Conservation (phyloP, 2,113 vertebrate genomes). For the Odocoileus virginianus region DNA sequence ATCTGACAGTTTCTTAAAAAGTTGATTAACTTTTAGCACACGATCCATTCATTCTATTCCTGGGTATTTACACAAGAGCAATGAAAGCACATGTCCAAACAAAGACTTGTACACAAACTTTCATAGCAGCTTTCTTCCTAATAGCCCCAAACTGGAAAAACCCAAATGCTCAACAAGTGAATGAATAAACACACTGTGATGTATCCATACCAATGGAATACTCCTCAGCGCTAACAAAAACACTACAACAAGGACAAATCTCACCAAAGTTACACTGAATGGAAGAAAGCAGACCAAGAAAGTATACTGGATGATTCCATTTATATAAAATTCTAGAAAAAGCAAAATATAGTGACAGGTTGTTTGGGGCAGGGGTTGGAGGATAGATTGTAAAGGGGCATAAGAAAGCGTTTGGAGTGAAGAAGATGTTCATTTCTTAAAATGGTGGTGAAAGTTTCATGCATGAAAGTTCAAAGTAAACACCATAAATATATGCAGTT, state of each 20-base stretch:
- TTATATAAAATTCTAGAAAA: not conserved
- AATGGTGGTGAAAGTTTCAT: not conserved
- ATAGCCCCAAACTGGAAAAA: not conserved
- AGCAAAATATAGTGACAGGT: not conserved
- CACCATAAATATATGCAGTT: not conserved
- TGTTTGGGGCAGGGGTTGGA: fast-evolving
- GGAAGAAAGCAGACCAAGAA: not conserved
- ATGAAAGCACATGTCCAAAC: not conserved
- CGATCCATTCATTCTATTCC: not conserved
- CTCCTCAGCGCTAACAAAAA: not conserved
- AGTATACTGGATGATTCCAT: not conserved
- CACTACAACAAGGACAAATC: not conserved
- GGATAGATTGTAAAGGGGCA: not conserved
- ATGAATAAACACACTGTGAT: not conserved
- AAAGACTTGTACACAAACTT: not conserved
- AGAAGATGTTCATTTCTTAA: not conserved
- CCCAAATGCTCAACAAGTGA: not conserved
- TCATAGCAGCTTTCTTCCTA: not conserved
- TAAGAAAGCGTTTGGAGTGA: not conserved
- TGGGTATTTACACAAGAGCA: not conserved
- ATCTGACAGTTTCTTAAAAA: not conserved
- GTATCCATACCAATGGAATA: not conserved
- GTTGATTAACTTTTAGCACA: not conserved
- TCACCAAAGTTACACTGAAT: not conserved
- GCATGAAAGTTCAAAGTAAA: not conserved